Base-by-base conservation (phyloP, 2,888 invertebrate species). In the Nyleta sp. region DNA sequence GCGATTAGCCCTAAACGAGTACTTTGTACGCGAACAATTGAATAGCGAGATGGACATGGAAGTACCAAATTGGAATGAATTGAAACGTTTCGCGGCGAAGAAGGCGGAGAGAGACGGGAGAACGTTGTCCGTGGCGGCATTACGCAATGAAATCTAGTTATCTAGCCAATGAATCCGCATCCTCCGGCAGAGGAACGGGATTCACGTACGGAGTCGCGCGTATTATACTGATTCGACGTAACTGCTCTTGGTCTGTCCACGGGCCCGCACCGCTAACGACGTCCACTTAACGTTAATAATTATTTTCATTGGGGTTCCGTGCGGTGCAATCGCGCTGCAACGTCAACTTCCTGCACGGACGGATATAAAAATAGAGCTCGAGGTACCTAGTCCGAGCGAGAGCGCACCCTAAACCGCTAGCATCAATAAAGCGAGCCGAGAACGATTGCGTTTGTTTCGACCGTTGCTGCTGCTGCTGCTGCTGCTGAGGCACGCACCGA, bases 281-380 rank as follows among this genome's bases (percentile, higher is more conserved):
- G 86, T 87, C 89, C 90, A 89, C 90, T 90, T 90, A 89, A 88
- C 88, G 89, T 86, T 89, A 90, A 90, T 90, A 89, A 91, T 91
- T 91, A 90, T 90, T 89, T 90, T 87, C 88, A 89, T 91, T 89
- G 90, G 89, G 88, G 83, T 84, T 82, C 84, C 84, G 83, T 78
- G 83, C 78, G 57, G 65, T 82, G 84, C 83, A 81, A 72, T 62
- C 84, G 87, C 82, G 82, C 81, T 80, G 85, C 86, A 84, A 83
- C 83, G 86, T 83, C 86, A 86, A 89, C 88, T 89, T 89, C 89
- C 89, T 89, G 89, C 88, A 87, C 85, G 87, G 88, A 86, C 89
- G 89, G 89, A 89, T 90, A 89, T 89, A 89, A 89, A 90, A 89
- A 89, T 90, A 89, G 89, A 89, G 88, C 87, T 86, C 68, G 59